Base-by-base conservation (phyloP, 2,113 vertebrate species). In the Lethenteron reissneri region DNA sequence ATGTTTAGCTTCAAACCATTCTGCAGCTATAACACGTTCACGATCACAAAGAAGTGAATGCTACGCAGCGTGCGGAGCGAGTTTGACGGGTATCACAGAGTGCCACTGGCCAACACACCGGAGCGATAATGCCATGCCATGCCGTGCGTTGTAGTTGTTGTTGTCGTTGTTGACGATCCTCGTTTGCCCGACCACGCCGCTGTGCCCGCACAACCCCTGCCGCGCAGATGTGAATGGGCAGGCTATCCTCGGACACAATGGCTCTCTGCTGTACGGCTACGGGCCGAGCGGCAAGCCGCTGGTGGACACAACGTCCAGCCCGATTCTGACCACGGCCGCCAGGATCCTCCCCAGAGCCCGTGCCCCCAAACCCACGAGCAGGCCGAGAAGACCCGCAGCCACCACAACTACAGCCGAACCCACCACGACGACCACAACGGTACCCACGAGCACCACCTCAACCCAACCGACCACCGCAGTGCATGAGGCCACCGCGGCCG, bases 371-470 rank as follows among this genome's bases (percentile, higher is more conserved):
- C 9, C 64, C 9, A 68, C 9, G 64, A 10, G 25, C 25, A 68
- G 9, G 64, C n/a, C 9, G n/a, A 68, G 8, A n/a, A 17, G 9
- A 68, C 64, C 64, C 25, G 9, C 64, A 68, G 9, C 64, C 64
- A 17, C 64, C n/a, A 68, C 64, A 68, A 68, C 64, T 17, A 25
- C 64, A 68, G 25, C 64, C n/a, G 64, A 17, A 25, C n/a, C 64
- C 64, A 68, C 64, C 64, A 68, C 64, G 9, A 11, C 64, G 64
- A 68, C 25, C 64, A 68, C 64, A n/a, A 68, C n/a, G n/a, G 64
- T 17, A 10, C n/a, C 64, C 64, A 17, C 25, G 41, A 41, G 41
- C 41, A 41, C 41, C 10, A 68, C 64, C 9, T 11, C 64, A 68
- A 68, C n/a, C 9, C n/a, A 25, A 17, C 25, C 10, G 25, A 11